Evolutionary conservation across 2,888 invertebrate species (phyloP), one percentile per base, ranked within the genome.

Genomic region (Tetanocera ferruginea): DNA sequence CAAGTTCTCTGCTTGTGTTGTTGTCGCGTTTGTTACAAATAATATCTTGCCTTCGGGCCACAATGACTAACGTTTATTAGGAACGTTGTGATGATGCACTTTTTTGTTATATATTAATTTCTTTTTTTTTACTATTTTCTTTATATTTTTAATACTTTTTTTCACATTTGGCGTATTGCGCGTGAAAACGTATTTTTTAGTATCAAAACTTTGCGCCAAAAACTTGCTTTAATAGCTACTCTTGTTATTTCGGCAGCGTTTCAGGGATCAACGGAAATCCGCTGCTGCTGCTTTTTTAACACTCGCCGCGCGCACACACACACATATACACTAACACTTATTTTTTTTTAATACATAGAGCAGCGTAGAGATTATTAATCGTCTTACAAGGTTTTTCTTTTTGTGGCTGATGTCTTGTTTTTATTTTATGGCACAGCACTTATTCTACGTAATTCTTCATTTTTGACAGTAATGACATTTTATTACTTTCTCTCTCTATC

Each of bases 401-500:
- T 49, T 55, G 71, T 71, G 71, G 67, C 76, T 9, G 17, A 2
- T 25, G n/a, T n/a, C n/a, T n/a, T n/a, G n/a, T 31, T 52, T 23
- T 64, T 43, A 76, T 73, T 67, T 66, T 75, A 75, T 77, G 73
- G 78, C 60, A 76, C 72, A 79, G 71, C 81, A 79, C 78, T 81
- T 81, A 79, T 77, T 74, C 52, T 64, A 67, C 34, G 76, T 77
- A 78, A 81, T 81, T 81, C 81, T 80, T 82, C 80, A 80, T 80
- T 80, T 80, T 76, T 82, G 82, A 81, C 82, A 81, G 77, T 82
- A 80, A 82, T 79, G 80, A 81, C 78, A 80, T 79, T 82, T 81
- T 81, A 81, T 80, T 82, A 78, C 79, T 78, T 78, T 80, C 51
- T 31, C 31, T 31, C 31, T 52, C 4, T 55, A 3, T 2, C 55